Percentiles rank a stretch among this genome's conserved stretches.
Conservation (phyloP, 2,888 invertebrate species). For the Cataglyphis cursor region DNA sequence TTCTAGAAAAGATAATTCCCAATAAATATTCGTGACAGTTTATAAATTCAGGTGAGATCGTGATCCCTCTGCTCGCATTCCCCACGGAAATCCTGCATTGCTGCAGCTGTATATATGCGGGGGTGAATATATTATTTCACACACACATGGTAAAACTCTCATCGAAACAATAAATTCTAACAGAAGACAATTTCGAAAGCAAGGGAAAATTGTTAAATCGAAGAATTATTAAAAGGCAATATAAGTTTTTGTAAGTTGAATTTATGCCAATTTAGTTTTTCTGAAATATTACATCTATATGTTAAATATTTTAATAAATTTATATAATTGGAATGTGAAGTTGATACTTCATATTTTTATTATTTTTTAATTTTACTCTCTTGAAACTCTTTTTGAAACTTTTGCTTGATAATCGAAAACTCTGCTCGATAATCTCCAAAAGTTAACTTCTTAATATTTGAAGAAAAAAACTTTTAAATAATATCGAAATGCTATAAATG, state of each 20-base stretch:
- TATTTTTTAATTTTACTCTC: not conserved
- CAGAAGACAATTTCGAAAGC: not conserved
- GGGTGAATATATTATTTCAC: slow-evolving; percentile 40
- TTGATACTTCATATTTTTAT: not conserved
- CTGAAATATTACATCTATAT: not conserved
- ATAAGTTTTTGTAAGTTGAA: not conserved
- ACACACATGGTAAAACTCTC: slow-evolving; percentile 10
- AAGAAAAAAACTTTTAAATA: not conserved
- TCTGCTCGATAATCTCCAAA: not conserved
- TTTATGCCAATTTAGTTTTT: not conserved
- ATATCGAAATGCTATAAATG: slow-evolving; percentile 33
- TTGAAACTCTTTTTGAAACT: not conserved
- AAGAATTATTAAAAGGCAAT: slow-evolving; percentile 2
- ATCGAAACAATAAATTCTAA: slow-evolving; percentile 18
- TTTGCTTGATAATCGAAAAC: too few relatives aligned
- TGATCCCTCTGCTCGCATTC: not conserved
- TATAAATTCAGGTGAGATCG: slow-evolving; percentile 25
- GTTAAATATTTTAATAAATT: not conserved
- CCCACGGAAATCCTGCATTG: slow-evolving; percentile 21
- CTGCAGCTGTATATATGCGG: slow-evolving; percentile 18
- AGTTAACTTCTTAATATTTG: not conserved
- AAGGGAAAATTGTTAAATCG: not conserved
- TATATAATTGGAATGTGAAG: not conserved
- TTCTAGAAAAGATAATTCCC: not conserved
- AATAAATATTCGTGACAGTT: slow-evolving; percentile 27